Evolutionary conservation across 2,113 vertebrate genomes (phyloP), one percentile per base, ranked within the genome.

Genomic region (Oncorhynchus masou): DNA sequence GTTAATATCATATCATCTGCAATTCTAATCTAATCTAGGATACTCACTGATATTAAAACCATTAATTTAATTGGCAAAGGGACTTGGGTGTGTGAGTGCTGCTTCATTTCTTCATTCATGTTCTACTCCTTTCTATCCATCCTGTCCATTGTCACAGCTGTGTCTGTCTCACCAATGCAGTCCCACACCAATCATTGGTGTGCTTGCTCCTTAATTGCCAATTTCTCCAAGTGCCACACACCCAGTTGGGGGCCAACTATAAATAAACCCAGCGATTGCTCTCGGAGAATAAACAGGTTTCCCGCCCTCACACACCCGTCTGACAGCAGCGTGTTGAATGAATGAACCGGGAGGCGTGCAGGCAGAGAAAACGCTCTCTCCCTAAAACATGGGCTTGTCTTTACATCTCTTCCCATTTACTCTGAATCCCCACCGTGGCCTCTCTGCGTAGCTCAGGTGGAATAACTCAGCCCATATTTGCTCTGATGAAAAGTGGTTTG

Each of bases 181-280:
- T 48, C 20, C 64, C n/a, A n/a, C 48, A n/a, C n/a, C n/a, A 12
- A 67, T 67, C 64, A 70, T 65, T 24, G 70, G 54, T 62, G 15
- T 59, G 59, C 68, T 66, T 31, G 20, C 24, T 69, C 70, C 70
- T 71, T 65, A 77, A 77, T 77, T 77, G 75, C 22, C 75, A 77
- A 77, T 71, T 72, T 77, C 62, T 72, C 39, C 39, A 29, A 77
- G 75, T 51, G 75, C 45, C 60, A 39, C 12, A 9, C 27, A 70
- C 76, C 34, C 24, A 31, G 76, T 48, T n/a, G 62, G 39, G 45
- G 20, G 64, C 54, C 71, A 51, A 9, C 70, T 78, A 78, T 78
- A 78, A 72, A 73, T 78, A 78, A 34, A 66, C 24, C 27, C 45
- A 31, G 69, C 71, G 70, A 78, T 78, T 73, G 76, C 76, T 67